Conservation (phyloP, 1,140 invertebrate genomes). For the Samia ricini region DNA sequence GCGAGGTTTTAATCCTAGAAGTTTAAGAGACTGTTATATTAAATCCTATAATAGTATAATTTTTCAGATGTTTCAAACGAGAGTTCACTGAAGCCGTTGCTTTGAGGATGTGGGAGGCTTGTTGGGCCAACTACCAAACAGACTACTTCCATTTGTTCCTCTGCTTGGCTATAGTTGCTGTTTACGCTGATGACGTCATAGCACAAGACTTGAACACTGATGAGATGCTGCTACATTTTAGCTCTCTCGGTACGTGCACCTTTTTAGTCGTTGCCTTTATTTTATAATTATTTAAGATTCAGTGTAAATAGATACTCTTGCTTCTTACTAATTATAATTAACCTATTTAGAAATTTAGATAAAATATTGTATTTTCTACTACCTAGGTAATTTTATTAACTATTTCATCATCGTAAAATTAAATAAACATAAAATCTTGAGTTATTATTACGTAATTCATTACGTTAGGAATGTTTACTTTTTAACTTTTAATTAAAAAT, state of each 20-base stretch:
- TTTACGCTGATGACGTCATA: constrained; percentile 95
- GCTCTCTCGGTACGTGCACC: constrained; percentile 85
- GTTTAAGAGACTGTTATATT: not conserved
- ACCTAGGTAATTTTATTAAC: too few relatives aligned
- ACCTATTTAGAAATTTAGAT: too few relatives aligned
- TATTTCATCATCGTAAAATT: too few relatives aligned
- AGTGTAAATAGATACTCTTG: too few relatives aligned
- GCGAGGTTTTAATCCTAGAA: not conserved
- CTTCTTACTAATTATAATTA: too few relatives aligned
- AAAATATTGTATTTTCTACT: too few relatives aligned
- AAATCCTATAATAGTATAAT: not conserved
- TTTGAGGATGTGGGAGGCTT: constrained; percentile 95
- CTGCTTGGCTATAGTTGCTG: constrained; percentile 92
- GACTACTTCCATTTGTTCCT: constrained; percentile 96
- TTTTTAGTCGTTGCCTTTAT: constrained; percentile 9
- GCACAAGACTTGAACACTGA: constrained; percentile 93
- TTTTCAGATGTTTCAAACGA: constrained; percentile 87
- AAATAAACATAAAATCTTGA: too few relatives aligned
- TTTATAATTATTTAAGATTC: too few relatives aligned
- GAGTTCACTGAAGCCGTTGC: constrained; percentile 93
- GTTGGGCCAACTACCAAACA: constrained; percentile 96
- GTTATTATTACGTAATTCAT: too few relatives aligned
- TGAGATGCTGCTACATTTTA: constrained; percentile 96
- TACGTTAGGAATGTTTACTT: too few relatives aligned
- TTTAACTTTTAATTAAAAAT: too few relatives aligned